Base-by-base conservation (phyloP, 2,888 invertebrate genomes). In the Amblyteles armatorius region DNA sequence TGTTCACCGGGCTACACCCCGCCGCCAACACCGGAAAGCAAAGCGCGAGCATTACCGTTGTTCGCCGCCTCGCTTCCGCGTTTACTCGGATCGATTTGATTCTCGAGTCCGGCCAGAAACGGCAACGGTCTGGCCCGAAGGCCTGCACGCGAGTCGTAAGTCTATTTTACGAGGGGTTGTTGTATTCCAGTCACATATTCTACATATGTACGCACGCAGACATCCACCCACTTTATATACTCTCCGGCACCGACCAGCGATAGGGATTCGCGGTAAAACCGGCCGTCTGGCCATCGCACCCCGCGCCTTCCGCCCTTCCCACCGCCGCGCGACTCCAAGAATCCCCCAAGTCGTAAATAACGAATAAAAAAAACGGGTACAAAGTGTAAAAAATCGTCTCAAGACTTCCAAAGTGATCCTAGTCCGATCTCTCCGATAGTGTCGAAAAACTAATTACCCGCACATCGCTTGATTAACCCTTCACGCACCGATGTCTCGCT, bases 1-100 rank as follows among this genome's bases (percentile, higher is more conserved):
- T 22, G 77, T 72, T 80, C 79, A 33, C 69, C 60, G 13, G 13
- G 11, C 33, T n/a, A 22, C 36, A 50, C 29, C 40, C 69, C 26
- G n/a, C 33, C 44, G 55, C 33, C 50, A 29, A 26, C 84, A 87
- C 83, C 78, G 85, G 80, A 86, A 88, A 85, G 87, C 87, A 85
- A 88, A 85, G 87, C 87, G 90, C 87, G 87, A 87, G 89, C 88
- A 87, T 88, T 86, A 85, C 74, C 83, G 86, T 71, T 81, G 82
- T 81, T 83, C 79, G 48, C 77, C 50, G 84, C 85, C 68, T 79
- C 82, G 87, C 88, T 87, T 90, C 89, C 89, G 88, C 87, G 85
- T 90, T 89, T 87, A 87, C 85, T 74, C 84, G 87, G 85, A 90
- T 90, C 90, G 89, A 90, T 90, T 90, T 89, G 87, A 90, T 89